phyloP scores from a whole-genome alignment of 2,113 vertebrate species.

The Hippocampus barbouri region DNA sequence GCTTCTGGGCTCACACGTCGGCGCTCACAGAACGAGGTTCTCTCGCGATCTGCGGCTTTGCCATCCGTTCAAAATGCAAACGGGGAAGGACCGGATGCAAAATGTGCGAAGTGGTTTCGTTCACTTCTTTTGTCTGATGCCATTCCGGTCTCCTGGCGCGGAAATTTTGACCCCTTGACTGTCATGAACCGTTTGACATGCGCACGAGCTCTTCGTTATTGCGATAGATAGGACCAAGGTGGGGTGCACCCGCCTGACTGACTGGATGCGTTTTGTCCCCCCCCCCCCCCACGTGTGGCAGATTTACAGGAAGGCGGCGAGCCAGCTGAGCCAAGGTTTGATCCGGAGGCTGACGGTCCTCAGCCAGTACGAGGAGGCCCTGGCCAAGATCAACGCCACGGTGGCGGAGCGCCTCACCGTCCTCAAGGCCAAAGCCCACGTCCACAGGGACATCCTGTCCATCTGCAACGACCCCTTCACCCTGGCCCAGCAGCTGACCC shows the following conservation, averaged over 20 bases:
- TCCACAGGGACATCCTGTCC: slow-evolving; percentile 84
- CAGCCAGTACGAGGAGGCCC: slow-evolving; percentile 88
- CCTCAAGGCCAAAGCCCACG: slow-evolving; percentile 84
- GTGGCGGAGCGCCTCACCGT: slow-evolving; percentile 77
- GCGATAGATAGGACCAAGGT: no score
- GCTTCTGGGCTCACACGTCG: no score
- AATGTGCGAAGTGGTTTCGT: no score
- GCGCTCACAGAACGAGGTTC: no score
- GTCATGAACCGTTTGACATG: no score
- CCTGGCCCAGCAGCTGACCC: slow-evolving; percentile 91
- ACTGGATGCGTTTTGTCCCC: not conserved
- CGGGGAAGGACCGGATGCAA: no score
- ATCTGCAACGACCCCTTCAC: slow-evolving; percentile 88
- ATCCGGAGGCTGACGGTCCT: slow-evolving; percentile 81
- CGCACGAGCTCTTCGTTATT: not conserved
- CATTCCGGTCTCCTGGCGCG: no score
- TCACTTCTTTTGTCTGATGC: no score
- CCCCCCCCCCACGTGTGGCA: slow-evolving; percentile 35
- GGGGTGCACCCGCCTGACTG: not conserved
- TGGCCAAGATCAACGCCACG: slow-evolving; percentile 81
- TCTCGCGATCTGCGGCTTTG: no score
- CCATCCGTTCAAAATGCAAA: no score
- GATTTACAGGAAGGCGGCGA: slow-evolving; percentile 82
- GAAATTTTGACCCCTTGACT: no score
- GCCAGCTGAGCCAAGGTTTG: slow-evolving; percentile 84